phyloP scores from a whole-genome alignment of 2,797 vertebrate species.

The Acanthurus leucopareius region DNA sequence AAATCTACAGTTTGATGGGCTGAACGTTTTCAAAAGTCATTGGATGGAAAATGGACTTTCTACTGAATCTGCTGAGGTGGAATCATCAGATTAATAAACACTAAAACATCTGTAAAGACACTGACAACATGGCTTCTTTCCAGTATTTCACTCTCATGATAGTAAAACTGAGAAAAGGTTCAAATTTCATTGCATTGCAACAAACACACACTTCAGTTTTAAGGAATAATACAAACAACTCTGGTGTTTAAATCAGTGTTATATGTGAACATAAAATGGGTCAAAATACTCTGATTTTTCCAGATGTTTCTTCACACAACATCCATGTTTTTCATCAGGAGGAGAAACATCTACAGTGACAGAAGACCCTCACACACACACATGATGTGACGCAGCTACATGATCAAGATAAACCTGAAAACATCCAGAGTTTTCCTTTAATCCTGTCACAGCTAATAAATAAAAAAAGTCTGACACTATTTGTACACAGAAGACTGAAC shows the following conservation, averaged over 20 bases:
- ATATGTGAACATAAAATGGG: background rate
- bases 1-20: constrained; percentile 2
- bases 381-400: too few species aligned
- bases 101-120: background rate
- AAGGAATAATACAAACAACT: background rate
- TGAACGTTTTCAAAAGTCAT: constrained; percentile 1
- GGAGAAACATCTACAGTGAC: background rate
- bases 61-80: background rate
- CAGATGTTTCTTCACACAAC: background rate
- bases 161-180: background rate
- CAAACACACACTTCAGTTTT: background rate
- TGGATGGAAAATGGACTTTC: constrained; percentile 1
- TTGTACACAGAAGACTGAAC: background rate
- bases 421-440: background rate
- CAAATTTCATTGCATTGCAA: background rate
- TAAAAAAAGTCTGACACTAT: background rate
- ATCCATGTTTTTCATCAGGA: background rate
- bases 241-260: too few species aligned
- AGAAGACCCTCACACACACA: background rate
- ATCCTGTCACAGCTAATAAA: background rate
- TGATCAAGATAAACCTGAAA: background rate
- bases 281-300: background rate
- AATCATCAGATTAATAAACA: background rate
- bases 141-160: background rate
- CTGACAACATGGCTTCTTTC: background rate